Evolutionary conservation across 2,113 vertebrate species (phyloP), one percentile per base, ranked within the genome.

Genomic region (Dicerorhinus sumatrensis): DNA sequence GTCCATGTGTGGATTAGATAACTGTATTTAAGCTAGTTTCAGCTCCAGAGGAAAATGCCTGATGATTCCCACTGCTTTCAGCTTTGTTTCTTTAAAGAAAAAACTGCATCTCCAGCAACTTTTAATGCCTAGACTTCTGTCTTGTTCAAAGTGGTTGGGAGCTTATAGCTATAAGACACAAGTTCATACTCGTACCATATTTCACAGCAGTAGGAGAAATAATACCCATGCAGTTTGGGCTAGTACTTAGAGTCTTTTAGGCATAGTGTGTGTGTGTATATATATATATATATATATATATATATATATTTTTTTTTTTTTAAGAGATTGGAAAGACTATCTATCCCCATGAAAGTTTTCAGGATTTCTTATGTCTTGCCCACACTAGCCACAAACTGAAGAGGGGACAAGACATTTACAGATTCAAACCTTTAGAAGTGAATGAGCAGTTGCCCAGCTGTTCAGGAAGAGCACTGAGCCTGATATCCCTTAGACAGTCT

Each of bases 11-110:
- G 25, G 80, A 77, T 91, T 95, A 97, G 90, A 69, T 80, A 96
- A 83, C 60, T 72, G 9, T 76, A 51, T 90, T 92, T 81, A 88
- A 84, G 81, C 76, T 73, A 51, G 39, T 89, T 72, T 97, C 85
- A 93, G 72, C 82, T 89, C 69, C 89, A 96, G 14, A 94, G 89
- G 39, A 94, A 98, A 97, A 89, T 54, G 75, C 73, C 86, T 93
- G 69, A 69, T 51, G 73, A 73, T 58, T 82, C n/a, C 91, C 27
- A 7, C 27, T 67, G 69, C 70, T 81, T 97, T 92, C 81, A 63
- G 21, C 80, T 95, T 92, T 94, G 84, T 96, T 94, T 94, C 73
- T 94, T 94, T 51, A 89, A 97, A 97, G 70, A 29, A 65, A 31
- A 82, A 87, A 81, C 23, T 94, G 73, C 63, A 63, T 77, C 54